phyloP scores from a whole-genome alignment of 2,113 vertebrate genomes.

The Oryzias celebensis region DNA sequence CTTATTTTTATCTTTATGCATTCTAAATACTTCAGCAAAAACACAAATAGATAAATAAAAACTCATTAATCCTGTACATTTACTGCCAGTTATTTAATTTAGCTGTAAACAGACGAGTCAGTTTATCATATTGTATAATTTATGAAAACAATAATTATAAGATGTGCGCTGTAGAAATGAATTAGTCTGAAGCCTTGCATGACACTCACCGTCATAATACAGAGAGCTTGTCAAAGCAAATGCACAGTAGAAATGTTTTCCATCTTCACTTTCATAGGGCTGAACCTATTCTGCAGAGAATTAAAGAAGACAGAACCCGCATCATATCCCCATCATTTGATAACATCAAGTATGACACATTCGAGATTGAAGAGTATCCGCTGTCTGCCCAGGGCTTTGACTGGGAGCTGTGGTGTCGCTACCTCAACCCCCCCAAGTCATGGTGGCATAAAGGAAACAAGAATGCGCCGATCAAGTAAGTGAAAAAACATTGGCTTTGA shows the following conservation, averaged over 20 bases:
- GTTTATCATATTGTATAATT: not conserved
- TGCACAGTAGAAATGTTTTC: constrained; percentile 24
- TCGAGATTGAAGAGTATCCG: constrained; percentile 96
- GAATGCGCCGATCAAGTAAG: constrained; percentile 93
- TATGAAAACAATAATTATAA: constrained; percentile 11
- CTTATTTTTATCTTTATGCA: too few relatives aligned
- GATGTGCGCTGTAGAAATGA: constrained; percentile 13
- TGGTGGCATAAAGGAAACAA: constrained; percentile 95
- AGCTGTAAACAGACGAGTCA: not conserved
- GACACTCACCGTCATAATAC: constrained; percentile 23
- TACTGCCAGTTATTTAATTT: not conserved
- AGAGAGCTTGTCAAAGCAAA: constrained; percentile 24
- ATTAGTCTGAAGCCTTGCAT: constrained; percentile 26
- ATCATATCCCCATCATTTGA: constrained; percentile 97
- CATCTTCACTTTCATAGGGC: constrained; percentile 80
- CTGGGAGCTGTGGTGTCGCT: constrained; percentile 98
- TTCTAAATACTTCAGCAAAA: too few relatives aligned
- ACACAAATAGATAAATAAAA: too few relatives aligned
- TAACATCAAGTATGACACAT: constrained; percentile 98
- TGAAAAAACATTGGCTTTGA: not conserved
- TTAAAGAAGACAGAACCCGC: constrained; percentile 92
- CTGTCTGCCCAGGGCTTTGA: constrained; percentile 95
- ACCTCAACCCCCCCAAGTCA: constrained; percentile 93
- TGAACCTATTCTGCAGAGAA: constrained; percentile 91
- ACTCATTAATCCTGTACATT: too few relatives aligned